A percentile compares a stretch with the other conserved stretches of the same genome.
Conservation (phyloP, 92 coral and sea anemone species). For the Scolanthus callimorphus region DNA sequence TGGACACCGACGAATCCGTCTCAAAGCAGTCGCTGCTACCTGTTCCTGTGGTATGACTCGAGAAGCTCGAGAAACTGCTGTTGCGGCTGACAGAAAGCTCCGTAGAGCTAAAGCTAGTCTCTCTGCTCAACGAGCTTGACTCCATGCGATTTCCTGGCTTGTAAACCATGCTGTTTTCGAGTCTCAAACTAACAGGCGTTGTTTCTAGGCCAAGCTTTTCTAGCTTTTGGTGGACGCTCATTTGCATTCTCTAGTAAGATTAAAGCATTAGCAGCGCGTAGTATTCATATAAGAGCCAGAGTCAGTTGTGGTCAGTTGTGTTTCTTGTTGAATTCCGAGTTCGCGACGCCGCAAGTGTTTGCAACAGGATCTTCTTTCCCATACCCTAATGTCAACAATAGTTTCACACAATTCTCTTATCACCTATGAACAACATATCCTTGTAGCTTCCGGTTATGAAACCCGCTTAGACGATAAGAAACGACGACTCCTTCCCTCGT, state of each 20-base stretch:
- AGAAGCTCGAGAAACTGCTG: conserved; percentile 79
- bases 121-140: conserved; percentile 36
- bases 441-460: too few relatives aligned
- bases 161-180: neutral
- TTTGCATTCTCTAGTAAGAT: too few relatives aligned
- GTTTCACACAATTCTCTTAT: conserved; percentile 11
- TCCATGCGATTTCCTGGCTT: neutral
- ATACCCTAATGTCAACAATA: neutral
- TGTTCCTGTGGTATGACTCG: conserved; percentile 54
- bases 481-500: too few relatives aligned
- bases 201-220: too few relatives aligned
- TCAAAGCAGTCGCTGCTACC: conserved; percentile 18
- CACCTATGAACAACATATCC: neutral
- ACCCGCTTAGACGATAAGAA: too few relatives aligned
- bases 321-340: neutral
- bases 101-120: conserved; percentile 62
- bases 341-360: neutral
- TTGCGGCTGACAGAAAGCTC: conserved; percentile 73
- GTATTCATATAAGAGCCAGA: too few relatives aligned
- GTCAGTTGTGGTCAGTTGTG: too few relatives aligned
- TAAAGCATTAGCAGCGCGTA: too few relatives aligned
- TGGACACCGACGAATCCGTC: neutral
- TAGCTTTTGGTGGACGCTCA: too few relatives aligned
- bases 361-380: too few relatives aligned
- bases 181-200: neutral